These are phyloP conservation scores for Subacronicta megacephala DNA, from an alignment of 2,888 invertebrate genomes.

Conservation along the genomic window DNA sequence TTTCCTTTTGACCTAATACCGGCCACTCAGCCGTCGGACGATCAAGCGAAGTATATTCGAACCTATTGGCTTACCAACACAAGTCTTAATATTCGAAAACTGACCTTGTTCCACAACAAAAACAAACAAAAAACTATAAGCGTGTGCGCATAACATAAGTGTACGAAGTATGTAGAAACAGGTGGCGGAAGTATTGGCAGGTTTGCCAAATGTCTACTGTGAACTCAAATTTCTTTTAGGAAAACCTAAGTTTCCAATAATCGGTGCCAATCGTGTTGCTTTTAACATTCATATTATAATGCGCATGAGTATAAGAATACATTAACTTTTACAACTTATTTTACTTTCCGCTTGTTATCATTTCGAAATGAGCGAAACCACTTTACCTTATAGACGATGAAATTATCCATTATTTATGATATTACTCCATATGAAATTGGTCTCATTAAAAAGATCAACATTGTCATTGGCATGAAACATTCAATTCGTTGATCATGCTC, in stretches of 20 bases:
- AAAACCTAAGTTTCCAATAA: not conserved
- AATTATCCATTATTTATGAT: too few relatives aligned
- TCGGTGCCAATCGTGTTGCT: conserved; percentile 4
- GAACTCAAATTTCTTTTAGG: conserved; percentile 3
- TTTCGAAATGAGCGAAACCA: conserved; percentile 11
- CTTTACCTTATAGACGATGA: not conserved
- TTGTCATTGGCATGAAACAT: conserved; percentile 2
- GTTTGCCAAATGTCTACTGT: conserved; percentile 7
- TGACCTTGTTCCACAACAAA: conserved; percentile 24
- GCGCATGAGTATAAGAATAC: not conserved
- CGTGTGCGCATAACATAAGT: conserved; percentile 24
- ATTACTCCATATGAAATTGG: conserved; percentile 12
- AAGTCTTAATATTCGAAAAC: conserved; percentile 29
- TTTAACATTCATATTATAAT: not conserved
- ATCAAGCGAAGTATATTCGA: conserved; percentile 24
- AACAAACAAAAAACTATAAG: conserved; percentile 26
- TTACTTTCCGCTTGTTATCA: conserved; percentile 14
- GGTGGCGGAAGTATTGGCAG: conserved; percentile 26
- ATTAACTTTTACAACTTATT: conserved; percentile 2
- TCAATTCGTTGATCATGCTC: not conserved
- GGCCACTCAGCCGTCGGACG: conserved; percentile 5
- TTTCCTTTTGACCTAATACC: conserved; percentile 55
- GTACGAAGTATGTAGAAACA: conserved; percentile 17
- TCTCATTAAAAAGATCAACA: conserved; percentile 9
- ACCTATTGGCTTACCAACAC: conserved; percentile 25